These are phyloP conservation scores for Oreortyx pictus DNA, from an alignment of 2,797 vertebrate species.

Conservation along the genomic window DNA sequence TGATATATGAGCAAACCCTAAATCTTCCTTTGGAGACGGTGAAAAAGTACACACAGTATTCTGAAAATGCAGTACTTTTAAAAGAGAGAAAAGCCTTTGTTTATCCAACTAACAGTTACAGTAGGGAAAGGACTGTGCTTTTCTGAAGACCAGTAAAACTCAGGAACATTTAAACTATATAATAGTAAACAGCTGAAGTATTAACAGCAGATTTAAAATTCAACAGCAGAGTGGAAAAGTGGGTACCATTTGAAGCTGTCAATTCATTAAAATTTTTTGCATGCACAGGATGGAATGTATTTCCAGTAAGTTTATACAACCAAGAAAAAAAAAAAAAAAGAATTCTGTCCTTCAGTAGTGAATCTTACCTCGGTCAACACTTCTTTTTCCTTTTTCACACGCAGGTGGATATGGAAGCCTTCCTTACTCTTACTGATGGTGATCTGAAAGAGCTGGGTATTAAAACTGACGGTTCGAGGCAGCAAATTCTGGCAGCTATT, in stretches of 20 bases:
- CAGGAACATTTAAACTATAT: background rate
- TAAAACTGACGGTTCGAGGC: constrained; percentile 95
- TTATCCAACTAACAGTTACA: background rate
- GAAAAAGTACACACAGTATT: background rate
- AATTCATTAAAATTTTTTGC: background rate
- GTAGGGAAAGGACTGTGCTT: background rate
- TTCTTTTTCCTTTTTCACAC: background rate
- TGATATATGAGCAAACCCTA: background rate
- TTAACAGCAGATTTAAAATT: background rate
- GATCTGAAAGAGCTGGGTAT: constrained; percentile 97
- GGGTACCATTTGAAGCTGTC: background rate
- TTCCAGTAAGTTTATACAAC: background rate
- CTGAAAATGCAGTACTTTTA: background rate
- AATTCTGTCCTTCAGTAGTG: background rate
- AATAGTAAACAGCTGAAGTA: background rate
- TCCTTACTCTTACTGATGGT: constrained; percentile 95
- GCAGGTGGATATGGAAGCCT: constrained; percentile 98
- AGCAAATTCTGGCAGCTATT: constrained; percentile 97
- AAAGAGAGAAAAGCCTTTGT: background rate
- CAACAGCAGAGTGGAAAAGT: background rate
- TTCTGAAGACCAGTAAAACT: background rate
- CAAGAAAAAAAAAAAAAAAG: background rate
- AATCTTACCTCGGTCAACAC: background rate
- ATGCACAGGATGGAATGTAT: background rate
- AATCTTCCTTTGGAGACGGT: background rate